Evolutionary conservation across 2,888 invertebrate genomes (phyloP).

Genomic region (Lymantria monacha): DNA sequence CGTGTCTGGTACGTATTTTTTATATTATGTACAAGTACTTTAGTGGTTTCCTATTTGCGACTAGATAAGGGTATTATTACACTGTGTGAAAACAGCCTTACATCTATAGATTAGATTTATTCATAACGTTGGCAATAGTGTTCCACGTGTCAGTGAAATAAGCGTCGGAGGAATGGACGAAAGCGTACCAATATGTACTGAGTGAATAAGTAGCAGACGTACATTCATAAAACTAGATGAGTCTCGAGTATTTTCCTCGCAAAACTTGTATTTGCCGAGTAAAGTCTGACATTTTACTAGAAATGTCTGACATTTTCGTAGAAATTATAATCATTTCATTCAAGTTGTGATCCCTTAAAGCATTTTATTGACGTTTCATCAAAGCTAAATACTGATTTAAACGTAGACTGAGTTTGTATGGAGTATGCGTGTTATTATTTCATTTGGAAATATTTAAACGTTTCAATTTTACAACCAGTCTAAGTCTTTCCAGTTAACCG

Average conservation of each 20-base stretch:
- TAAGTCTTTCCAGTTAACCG: no score
- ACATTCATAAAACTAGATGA: slow-evolving; percentile 8
- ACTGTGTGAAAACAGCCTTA: slow-evolving; percentile 7
- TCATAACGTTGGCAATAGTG: slow-evolving; percentile 10
- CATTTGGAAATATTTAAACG: no score
- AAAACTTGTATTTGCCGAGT: background rate
- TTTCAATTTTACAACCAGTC: no score
- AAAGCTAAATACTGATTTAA: no score
- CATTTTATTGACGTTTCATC: no score
- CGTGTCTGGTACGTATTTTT: slow-evolving; percentile 29
- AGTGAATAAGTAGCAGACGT: slow-evolving; percentile 1
- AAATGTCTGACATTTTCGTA: background rate
- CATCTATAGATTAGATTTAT: background rate
- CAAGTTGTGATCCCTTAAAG: no score
- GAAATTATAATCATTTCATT: no score
- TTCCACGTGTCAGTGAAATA: slow-evolving; percentile 25
- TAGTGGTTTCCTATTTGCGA: slow-evolving; percentile 33
- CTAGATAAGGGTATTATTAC: slow-evolving; percentile 13
- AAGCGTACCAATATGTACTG: slow-evolving; percentile 9
- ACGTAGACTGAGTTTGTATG: no score
- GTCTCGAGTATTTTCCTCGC: background rate
- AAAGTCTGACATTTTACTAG: background rate
- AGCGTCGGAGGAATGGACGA: slow-evolving; percentile 7
- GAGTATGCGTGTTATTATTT: no score
- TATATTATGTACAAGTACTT: slow-evolving; percentile 29